Conservation (phyloP, 1,140 invertebrate genomes). For the Leptopilina clavipes region DNA sequence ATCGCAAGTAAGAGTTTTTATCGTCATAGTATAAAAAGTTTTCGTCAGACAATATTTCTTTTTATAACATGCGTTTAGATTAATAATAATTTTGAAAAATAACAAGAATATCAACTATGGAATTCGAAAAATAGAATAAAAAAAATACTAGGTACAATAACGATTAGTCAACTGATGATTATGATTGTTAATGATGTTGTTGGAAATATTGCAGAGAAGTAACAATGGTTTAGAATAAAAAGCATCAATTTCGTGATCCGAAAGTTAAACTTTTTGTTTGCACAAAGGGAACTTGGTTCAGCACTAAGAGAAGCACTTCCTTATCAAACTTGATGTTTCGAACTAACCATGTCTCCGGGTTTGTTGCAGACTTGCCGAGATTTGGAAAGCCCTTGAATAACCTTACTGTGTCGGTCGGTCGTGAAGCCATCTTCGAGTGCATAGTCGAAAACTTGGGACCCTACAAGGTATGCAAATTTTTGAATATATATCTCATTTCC, state of each 20-base stretch:
- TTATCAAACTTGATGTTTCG: slow-evolving; percentile 31
- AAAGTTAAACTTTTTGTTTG: slow-evolving; percentile 18
- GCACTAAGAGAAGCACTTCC: slow-evolving; percentile 6
- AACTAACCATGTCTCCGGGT: slow-evolving; percentile 18
- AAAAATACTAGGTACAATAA: too few species aligned
- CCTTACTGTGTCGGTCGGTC: slow-evolving; percentile 84
- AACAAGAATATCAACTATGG: too few species aligned
- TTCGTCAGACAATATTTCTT: background rate
- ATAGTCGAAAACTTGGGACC: slow-evolving; percentile 85
- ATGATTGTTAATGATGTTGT: too few species aligned
- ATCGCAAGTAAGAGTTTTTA: background rate
- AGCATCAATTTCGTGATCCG: background rate
- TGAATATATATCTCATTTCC: background rate
- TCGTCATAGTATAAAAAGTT: slow-evolving; percentile 4
- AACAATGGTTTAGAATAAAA: background rate
- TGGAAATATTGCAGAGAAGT: too few species aligned
- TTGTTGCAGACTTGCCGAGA: slow-evolving; percentile 79
- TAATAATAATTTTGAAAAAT: too few species aligned
- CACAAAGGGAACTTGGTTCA: slow-evolving; percentile 6
- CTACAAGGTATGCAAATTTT: slow-evolving; percentile 80
- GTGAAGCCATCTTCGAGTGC: slow-evolving; percentile 86
- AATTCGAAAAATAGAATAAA: too few species aligned
- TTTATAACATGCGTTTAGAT: background rate
- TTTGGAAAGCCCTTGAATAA: slow-evolving; percentile 88
- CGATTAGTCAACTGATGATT: too few species aligned